Percentiles rank a stretch among this genome's conserved stretches.
Evolutionary conservation across 1,140 invertebrate species (phyloP).

Genomic region (Atopsyche davidsoni): DNA sequence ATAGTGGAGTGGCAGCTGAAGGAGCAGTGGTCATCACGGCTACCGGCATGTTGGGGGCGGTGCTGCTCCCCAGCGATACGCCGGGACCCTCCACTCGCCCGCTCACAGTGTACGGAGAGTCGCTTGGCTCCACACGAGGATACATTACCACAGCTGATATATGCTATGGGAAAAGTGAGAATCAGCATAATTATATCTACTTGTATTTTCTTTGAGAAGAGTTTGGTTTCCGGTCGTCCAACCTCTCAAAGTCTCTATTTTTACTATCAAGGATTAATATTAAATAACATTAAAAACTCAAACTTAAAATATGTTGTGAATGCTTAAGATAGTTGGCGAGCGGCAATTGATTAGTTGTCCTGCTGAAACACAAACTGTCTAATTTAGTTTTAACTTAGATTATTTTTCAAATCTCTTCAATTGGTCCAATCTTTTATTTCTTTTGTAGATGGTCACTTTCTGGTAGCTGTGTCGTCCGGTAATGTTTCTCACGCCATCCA

Average conservation of each 20-base stretch:
- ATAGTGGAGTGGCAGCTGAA: conserved; percentile 63
- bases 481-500: conserved; percentile 48
- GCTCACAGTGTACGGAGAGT: conserved; percentile 54
- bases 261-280: too few relatives aligned
- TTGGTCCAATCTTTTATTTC: too few relatives aligned
- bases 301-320: too few relatives aligned
- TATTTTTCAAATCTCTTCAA: too few relatives aligned
- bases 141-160: conserved; percentile 70
- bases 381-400: too few relatives aligned
- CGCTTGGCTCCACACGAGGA: conserved; percentile 65
- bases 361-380: too few relatives aligned
- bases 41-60: conserved; percentile 72
- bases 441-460: conserved; percentile 64
- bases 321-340: too few relatives aligned
- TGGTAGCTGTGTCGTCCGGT: conserved; percentile 59
- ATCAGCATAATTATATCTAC: not conserved
- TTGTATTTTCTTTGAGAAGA: too few relatives aligned
- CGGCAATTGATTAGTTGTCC: too few relatives aligned
- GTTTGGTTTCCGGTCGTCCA: too few relatives aligned
- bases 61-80: conserved; percentile 53
- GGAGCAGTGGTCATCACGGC: conserved; percentile 77
- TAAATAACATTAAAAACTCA: too few relatives aligned
- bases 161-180: conserved; percentile 64
- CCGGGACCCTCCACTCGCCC: conserved; percentile 29
- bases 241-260: too few relatives aligned